Conservation (phyloP, 2,888 invertebrate species). For the Drosophila robusta region DNA sequence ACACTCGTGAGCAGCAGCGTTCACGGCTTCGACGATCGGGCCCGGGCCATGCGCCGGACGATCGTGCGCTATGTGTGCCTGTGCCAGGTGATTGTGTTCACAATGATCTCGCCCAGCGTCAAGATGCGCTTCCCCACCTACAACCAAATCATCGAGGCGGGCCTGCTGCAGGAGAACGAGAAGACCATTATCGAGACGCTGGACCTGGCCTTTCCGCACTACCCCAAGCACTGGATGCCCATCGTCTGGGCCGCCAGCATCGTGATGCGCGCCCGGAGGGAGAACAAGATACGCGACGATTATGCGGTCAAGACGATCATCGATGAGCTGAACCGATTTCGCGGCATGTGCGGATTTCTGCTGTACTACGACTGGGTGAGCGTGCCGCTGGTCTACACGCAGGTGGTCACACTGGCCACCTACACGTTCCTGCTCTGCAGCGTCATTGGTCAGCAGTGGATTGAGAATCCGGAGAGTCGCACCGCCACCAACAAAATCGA, state of each 20-base stretch:
- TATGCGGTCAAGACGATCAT: conserved; percentile 96
- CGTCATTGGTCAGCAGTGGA: conserved; percentile 94
- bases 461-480: conserved; percentile 86
- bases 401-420: conserved; percentile 94
- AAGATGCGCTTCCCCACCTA: conserved; percentile 95
- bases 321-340: conserved; percentile 93
- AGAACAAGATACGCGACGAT: conserved; percentile 94
- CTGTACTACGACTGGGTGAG: conserved; percentile 91
- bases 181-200: conserved; percentile 90
- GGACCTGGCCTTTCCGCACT: conserved; percentile 91
- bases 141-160: conserved; percentile 93
- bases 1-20: conserved; percentile 92
- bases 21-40: conserved; percentile 92
- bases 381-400: conserved; percentile 92
- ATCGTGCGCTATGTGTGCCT: conserved; percentile 93
- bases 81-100: conserved; percentile 93
- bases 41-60: conserved; percentile 92
- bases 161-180: conserved; percentile 92
- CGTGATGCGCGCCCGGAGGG: conserved; percentile 93
- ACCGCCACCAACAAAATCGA: conserved; percentile 87
- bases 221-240: conserved; percentile 95
- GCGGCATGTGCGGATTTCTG: conserved; percentile 90
- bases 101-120: conserved; percentile 93
- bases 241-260: conserved; percentile 96
- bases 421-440: conserved; percentile 95